phyloP scores from a whole-genome alignment of 2,888 invertebrate genomes.

The Polyommatus icarus region DNA sequence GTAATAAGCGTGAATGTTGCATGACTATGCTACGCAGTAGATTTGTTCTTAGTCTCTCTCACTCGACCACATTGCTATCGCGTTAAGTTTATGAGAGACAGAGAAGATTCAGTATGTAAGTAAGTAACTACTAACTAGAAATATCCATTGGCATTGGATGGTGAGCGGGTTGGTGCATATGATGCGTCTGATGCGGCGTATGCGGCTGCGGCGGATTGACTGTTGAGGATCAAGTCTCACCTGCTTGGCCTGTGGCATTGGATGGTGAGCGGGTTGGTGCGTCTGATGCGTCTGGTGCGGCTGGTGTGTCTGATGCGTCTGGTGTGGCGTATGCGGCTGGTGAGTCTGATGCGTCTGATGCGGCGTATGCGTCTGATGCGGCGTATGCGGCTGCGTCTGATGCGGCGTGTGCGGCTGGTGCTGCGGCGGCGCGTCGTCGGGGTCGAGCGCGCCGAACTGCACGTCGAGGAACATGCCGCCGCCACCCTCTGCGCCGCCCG shows the following conservation, averaged over 20 bases:
- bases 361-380: constrained; percentile 33
- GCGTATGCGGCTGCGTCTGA: constrained; percentile 26
- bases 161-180: constrained; percentile 29
- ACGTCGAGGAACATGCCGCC: constrained; percentile 91
- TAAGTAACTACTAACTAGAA: too few relatives aligned
- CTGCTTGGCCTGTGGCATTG: constrained; percentile 40
- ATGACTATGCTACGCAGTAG: too few relatives aligned
- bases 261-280: constrained; percentile 33
- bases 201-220: too few relatives aligned
- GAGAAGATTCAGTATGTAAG: too few relatives aligned
- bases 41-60: too few relatives aligned
- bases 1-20: too few relatives aligned
- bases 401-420: constrained; percentile 32
- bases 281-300: constrained; percentile 37
- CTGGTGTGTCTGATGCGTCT: constrained; percentile 33
- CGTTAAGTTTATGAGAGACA: too few relatives aligned
- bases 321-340: constrained; percentile 29
- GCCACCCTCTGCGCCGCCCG: constrained; percentile 88
- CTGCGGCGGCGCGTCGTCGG: constrained; percentile 47
- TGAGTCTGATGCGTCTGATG: constrained; percentile 15
- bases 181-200: too few relatives aligned
- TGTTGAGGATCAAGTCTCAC: constrained; percentile 2
- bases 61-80: too few relatives aligned
- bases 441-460: constrained; percentile 94
- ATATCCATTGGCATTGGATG: constrained; percentile 32